phyloP scores from a whole-genome alignment of 2,888 invertebrate species.

The Ectemnius continuus region DNA sequence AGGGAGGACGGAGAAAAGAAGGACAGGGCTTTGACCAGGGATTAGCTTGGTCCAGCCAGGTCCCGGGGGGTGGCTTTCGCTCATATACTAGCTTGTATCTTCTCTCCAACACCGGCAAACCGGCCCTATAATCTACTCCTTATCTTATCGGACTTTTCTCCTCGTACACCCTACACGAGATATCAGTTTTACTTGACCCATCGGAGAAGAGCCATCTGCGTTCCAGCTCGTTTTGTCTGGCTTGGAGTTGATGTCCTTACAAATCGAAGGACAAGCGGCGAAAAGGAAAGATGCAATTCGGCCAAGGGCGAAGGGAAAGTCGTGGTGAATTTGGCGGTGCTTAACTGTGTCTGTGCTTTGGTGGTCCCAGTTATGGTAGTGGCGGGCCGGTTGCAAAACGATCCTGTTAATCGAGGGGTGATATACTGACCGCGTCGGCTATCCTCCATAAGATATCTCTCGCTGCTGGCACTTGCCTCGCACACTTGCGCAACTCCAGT shows the following conservation, averaged over 20 bases:
- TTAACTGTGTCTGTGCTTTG: background rate
- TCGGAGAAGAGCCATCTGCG: too few relatives aligned
- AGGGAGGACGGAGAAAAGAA: background rate
- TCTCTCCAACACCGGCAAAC: too few relatives aligned
- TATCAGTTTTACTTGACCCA: too few relatives aligned
- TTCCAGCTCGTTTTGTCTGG: background rate
- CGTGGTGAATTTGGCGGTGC: background rate
- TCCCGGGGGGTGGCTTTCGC: constrained; percentile 53
- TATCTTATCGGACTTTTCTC: constrained; percentile 4
- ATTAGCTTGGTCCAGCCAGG: constrained; percentile 25
- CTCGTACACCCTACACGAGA: background rate
- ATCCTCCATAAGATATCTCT: constrained; percentile 56
- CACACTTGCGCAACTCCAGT: constrained; percentile 55
- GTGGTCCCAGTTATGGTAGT: constrained; percentile 42
- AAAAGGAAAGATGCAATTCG: constrained; percentile 15
- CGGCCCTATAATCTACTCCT: constrained; percentile 14
- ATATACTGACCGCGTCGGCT: constrained; percentile 60
- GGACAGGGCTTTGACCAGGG: constrained; percentile 19
- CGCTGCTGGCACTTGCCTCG: constrained; percentile 34
- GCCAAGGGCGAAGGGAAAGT: constrained; percentile 34
- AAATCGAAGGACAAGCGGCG: background rate
- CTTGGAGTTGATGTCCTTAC: background rate
- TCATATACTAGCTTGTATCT: constrained; percentile 30
- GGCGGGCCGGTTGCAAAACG: constrained; percentile 62
- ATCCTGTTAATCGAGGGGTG: constrained; percentile 66